A percentile compares a stretch with the other conserved stretches of the same genome.
phyloP scores from a whole-genome alignment of 2,888 invertebrate species.

The Polydrusus cervinus region DNA sequence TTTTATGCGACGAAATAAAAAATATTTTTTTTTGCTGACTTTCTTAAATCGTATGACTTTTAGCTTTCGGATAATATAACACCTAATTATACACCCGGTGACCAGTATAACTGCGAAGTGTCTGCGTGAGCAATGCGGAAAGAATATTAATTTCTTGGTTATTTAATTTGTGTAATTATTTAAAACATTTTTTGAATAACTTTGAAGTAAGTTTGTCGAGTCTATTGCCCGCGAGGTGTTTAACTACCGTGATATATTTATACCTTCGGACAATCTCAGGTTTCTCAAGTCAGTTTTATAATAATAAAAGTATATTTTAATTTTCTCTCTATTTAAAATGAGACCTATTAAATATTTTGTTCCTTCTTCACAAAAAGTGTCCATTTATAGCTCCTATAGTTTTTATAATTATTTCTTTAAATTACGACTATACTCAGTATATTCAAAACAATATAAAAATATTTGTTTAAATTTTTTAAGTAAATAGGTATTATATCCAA shows the following conservation, averaged over 20 bases:
- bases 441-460: too few relatives aligned
- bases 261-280: not conserved
- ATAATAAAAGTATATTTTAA: too few relatives aligned
- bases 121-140: constrained; percentile 11
- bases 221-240: not conserved
- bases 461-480: too few relatives aligned
- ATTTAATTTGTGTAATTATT: constrained; percentile 8
- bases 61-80: not conserved
- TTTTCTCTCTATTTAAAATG: too few relatives aligned
- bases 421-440: too few relatives aligned
- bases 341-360: too few relatives aligned
- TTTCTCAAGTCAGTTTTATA: too few relatives aligned
- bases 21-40: not conserved
- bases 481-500: too few relatives aligned
- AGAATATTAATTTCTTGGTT: constrained; percentile 13
- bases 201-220: not conserved
- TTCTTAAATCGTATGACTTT: not conserved
- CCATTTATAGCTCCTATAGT: too few relatives aligned
- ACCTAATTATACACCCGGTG: constrained; percentile 10
- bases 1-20: too few relatives aligned
- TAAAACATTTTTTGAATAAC: not conserved
- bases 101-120: not conserved
- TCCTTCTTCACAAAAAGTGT: too few relatives aligned
- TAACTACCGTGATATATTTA: constrained; percentile 3
- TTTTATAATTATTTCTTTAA: too few relatives aligned